Conservation (phyloP, 1,140 invertebrate species). For the Drosophila sulfurigaster region DNA sequence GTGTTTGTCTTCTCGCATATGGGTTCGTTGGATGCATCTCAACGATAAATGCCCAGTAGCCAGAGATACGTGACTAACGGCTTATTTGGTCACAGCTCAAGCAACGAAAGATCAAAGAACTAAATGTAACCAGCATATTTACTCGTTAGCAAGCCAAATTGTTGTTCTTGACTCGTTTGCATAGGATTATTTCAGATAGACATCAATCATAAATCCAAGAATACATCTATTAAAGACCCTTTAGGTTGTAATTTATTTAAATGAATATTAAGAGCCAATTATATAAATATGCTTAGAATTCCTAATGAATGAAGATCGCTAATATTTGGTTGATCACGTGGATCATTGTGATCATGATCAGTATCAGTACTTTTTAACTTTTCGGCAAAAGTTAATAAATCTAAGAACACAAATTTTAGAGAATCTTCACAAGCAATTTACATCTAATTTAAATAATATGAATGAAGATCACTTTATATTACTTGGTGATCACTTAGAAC, state of each 20-base stretch:
- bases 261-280: no score
- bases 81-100: slow-evolving; percentile 60
- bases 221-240: not conserved
- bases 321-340: no score
- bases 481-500: no score
- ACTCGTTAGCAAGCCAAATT: not conserved
- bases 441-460: no score
- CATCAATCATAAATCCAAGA: not conserved
- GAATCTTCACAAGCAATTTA: no score
- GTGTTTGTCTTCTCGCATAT: slow-evolving; percentile 16
- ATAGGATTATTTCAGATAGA: not conserved
- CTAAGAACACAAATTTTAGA: no score
- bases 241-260: not conserved
- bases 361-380: no score
- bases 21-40: not conserved
- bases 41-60: slow-evolving; percentile 43
- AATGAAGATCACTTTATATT: no score
- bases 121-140: not conserved
- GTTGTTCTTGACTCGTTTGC: slow-evolving; percentile 1
- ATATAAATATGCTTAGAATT: no score
- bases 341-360: no score
- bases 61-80: slow-evolving; percentile 61
- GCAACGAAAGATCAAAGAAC: slow-evolving; percentile 42
- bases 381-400: no score
- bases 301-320: no score